Evolutionary conservation across 37 sponge, comb jelly and placozoan species (phyloP), one percentile per base, ranked within the genome.

Genomic region (Spongilla lacustris): DNA sequence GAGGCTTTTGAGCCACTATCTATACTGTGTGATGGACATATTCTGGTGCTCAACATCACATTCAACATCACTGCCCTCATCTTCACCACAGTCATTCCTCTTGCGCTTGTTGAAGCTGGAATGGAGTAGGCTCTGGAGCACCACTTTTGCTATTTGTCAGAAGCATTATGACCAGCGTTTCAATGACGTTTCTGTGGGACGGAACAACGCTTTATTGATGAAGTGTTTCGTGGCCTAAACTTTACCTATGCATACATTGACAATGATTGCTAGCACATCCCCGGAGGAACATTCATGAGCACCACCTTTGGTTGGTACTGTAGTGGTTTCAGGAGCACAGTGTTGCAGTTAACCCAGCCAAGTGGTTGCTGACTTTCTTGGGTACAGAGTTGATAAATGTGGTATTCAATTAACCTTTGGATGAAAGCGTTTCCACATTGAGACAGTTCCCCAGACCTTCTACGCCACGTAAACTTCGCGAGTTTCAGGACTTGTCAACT

Each of bases 401-500:
- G 86, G 86, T 30, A 78, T 69, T 49, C 30, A 24, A 22, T n/a
- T n/a, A n/a, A 24, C 86, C 86, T 73, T 58, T 86, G 0, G 73
- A 33, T 2, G 31, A 35, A 32, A 78, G 71, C 36, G 86, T 86
- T 17, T 23, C 66, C 6, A 46, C 69, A 0, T 75, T 87, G 29
- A 81, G 76, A 32, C 38, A 81, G 37, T 89, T 89, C 38, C 84
- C 84, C 19, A 32, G 29, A 46, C 83, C 83, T 14, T 6, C 48
- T 19, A 75, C 90, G 2, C 80, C 78, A 13, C 75, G 75, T 13
- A 23, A 89, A 36, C 84, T 91, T 19, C 78, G 81, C 9, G 50
- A 66, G 33, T 91, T 91, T 76, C 17, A 86, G 87, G 84, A 35
- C 80, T 91, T 0, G 82, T 91, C 21, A 91, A 85, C 72, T 91